Conservation (phyloP, 2,797 vertebrate genomes). For the Okamejei kenojei region DNA sequence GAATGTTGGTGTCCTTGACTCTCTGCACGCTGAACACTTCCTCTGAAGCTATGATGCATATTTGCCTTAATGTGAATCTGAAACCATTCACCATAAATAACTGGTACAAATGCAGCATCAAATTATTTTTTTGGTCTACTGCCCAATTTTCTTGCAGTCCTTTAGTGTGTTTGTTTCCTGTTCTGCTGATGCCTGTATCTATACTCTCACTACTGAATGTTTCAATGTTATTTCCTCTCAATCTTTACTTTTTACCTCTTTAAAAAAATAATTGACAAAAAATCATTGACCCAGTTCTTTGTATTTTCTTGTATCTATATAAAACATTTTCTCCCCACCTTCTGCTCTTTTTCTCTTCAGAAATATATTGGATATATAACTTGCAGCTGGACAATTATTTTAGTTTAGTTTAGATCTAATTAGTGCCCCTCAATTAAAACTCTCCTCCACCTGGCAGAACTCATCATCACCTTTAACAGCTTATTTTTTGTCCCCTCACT, state of each 20-base stretch:
- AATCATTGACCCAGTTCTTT: not conserved
- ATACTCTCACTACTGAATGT: not conserved
- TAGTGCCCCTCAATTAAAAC: too few relatives aligned
- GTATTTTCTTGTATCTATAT: not conserved
- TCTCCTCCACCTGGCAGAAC: too few relatives aligned
- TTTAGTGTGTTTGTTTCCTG: not conserved
- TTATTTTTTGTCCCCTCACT: too few relatives aligned
- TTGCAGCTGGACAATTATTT: not conserved
- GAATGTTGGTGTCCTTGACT: not conserved
- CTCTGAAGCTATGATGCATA: not conserved
- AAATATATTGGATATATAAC: not conserved
- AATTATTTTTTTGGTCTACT: slow-evolving; percentile 3
- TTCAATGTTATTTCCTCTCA: not conserved
- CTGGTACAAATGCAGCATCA: not conserved
- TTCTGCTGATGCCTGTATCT: not conserved
- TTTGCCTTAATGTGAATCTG: not conserved
- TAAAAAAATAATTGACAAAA: not conserved
- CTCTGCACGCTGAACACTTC: not conserved
- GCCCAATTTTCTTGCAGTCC: not conserved
- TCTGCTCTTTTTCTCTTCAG: not conserved
- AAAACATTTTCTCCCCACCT: not conserved
- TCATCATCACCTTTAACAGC: too few relatives aligned
- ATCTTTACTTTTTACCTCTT: not conserved
- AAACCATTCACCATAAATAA: not conserved
- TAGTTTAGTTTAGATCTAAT: too few relatives aligned